Evolutionary conservation across 2,888 invertebrate genomes (phyloP).

Genomic region (Ceramica pisi): DNA sequence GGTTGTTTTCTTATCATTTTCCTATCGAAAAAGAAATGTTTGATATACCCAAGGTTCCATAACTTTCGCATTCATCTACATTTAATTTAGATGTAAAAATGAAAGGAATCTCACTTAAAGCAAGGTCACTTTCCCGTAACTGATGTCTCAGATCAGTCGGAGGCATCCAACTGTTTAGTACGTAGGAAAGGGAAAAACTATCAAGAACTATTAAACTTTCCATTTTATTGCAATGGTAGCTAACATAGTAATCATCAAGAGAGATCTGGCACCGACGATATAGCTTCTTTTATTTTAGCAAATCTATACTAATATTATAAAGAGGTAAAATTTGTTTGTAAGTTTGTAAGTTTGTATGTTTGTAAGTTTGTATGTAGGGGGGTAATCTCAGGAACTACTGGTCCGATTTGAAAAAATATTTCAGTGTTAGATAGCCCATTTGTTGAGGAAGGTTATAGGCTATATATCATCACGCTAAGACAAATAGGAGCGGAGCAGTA

Average conservation of each 20-base stretch:
- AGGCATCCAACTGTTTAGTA: constrained; percentile 53
- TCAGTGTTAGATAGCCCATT: too few species aligned
- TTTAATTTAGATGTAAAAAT: constrained; percentile 12
- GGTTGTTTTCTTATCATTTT: constrained; percentile 41
- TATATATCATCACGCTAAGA: too few species aligned
- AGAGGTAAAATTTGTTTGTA: too few species aligned
- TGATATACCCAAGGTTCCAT: neutral
- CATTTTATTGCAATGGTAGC: constrained; percentile 59
- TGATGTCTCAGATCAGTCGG: constrained; percentile 65
- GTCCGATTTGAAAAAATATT: too few species aligned
- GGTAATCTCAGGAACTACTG: too few species aligned
- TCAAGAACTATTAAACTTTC: constrained; percentile 64
- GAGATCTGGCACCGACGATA: constrained; percentile 29
- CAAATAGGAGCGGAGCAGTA: too few species aligned
- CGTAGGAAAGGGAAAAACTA: constrained; percentile 59
- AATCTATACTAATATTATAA: too few species aligned
- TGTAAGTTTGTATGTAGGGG: too few species aligned
- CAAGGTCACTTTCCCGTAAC: constrained; percentile 71
- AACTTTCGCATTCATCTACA: neutral
- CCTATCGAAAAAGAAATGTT: neutral
- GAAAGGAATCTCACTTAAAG: constrained; percentile 59
- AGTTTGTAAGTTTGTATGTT: too few species aligned
- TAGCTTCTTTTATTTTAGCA: constrained; percentile 30
- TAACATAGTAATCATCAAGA: constrained; percentile 42
- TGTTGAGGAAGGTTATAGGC: too few species aligned